phyloP scores from a whole-genome alignment of 2,113 vertebrate species.

The Pycnonotus jocosus region DNA sequence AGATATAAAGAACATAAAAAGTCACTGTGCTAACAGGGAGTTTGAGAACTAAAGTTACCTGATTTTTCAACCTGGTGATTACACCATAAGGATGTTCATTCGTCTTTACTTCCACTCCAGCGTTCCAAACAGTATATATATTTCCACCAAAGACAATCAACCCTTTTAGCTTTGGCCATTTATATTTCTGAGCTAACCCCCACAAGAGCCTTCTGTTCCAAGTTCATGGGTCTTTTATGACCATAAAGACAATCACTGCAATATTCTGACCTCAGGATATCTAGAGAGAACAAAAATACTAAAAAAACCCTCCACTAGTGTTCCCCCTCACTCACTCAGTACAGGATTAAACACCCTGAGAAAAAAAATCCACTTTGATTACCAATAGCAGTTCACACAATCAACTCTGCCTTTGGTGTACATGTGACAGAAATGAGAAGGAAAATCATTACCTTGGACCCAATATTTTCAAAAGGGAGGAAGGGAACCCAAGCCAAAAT shows the following conservation, averaged over 20 bases:
- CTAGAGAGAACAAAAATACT: not conserved
- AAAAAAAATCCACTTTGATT: not conserved
- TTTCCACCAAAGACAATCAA: constrained; percentile 69
- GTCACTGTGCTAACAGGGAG: constrained; percentile 72
- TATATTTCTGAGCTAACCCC: constrained; percentile 41
- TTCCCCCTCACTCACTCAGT: not conserved
- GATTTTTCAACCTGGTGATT: constrained; percentile 75
- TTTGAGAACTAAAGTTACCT: constrained; percentile 71
- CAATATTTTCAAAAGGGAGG: not conserved
- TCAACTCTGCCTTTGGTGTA: not conserved
- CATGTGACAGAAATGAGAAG: not conserved
- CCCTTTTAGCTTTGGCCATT: constrained; percentile 60
- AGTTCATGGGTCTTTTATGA: constrained; percentile 45
- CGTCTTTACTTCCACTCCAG: constrained; percentile 67
- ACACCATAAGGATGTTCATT: constrained; percentile 71
- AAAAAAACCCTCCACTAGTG: not conserved
- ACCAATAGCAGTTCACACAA: not conserved
- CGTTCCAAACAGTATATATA: constrained; percentile 66
- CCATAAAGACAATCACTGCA: not conserved
- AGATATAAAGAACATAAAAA: constrained; percentile 74
- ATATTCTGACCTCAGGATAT: not conserved
- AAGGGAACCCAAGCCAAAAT: not conserved
- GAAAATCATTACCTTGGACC: not conserved
- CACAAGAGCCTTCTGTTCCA: constrained; percentile 41
- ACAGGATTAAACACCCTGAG: not conserved